Conservation (phyloP, 2,113 vertebrate species). For the Phycodurus eques region DNA sequence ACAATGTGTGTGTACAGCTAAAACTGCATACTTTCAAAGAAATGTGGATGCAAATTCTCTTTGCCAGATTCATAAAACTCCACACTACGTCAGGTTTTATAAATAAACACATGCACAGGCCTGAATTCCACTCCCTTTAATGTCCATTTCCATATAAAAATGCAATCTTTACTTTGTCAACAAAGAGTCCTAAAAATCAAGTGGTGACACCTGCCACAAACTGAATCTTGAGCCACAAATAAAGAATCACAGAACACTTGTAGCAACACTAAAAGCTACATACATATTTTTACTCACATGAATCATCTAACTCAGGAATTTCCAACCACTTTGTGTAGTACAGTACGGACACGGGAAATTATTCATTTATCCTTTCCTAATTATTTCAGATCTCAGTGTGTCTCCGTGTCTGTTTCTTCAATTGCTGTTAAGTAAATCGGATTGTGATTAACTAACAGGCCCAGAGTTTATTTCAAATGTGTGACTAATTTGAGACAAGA, state of each 20-base stretch:
- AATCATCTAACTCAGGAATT: too few species aligned
- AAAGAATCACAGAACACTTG: too few species aligned
- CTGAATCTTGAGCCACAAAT: too few species aligned
- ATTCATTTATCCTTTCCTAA: background rate
- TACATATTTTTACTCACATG: too few species aligned
- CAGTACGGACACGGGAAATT: too few species aligned
- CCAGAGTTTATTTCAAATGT: background rate
- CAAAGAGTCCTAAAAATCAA: background rate
- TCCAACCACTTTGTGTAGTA: too few species aligned
- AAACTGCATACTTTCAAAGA: background rate
- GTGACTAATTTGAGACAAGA: background rate
- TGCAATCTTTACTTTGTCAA: background rate
- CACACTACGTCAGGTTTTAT: background rate
- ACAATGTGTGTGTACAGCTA: background rate
- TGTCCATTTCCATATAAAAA: background rate
- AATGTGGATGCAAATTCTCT: slow-evolving; percentile 3
- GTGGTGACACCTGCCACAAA: background rate
- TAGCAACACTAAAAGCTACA: too few species aligned
- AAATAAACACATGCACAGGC: background rate
- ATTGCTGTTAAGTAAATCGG: too few species aligned
- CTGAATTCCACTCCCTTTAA: background rate
- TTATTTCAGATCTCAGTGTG: background rate
- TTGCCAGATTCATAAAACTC: background rate
- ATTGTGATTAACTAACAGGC: background rate
- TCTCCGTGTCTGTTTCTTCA: too few species aligned